phyloP scores from a whole-genome alignment of 2,797 vertebrate genomes.

The Yasuhikotakia modesta region DNA sequence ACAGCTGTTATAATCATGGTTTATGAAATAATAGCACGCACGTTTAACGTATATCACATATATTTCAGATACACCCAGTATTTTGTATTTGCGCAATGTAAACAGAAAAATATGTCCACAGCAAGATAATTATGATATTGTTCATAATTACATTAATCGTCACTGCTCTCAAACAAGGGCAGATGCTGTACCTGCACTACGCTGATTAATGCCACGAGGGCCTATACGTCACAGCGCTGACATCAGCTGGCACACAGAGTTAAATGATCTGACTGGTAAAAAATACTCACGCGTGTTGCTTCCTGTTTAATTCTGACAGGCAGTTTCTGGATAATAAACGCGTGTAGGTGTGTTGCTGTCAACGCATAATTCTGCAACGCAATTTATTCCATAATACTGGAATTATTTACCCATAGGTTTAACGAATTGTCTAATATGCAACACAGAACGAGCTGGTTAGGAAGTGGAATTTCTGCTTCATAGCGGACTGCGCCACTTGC shows the following conservation, averaged over 20 bases:
- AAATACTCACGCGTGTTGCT: slow-evolving; percentile 11
- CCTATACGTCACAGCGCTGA: slow-evolving; percentile 5
- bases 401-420: neutral
- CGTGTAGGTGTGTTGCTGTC: neutral
- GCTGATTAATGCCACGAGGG: neutral
- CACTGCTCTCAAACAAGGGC: neutral
- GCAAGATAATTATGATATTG: neutral
- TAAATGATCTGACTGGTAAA: neutral
- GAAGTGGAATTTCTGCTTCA: neutral
- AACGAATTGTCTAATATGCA: neutral
- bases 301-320: neutral
- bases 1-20: slow-evolving; percentile 20
- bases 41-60: neutral
- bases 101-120: neutral
- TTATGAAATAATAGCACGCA: slow-evolving; percentile 6
- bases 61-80: neutral
- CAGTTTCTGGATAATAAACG: neutral
- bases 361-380: neutral
- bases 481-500: neutral
- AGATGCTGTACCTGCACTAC: too few species aligned
- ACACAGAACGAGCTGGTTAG: neutral
- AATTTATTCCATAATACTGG: neutral
- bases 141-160: neutral
- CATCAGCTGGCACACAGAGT: neutral
- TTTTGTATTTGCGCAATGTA: neutral